phyloP scores from a whole-genome alignment of 2,888 invertebrate species.

The Leptopilina syphax region DNA sequence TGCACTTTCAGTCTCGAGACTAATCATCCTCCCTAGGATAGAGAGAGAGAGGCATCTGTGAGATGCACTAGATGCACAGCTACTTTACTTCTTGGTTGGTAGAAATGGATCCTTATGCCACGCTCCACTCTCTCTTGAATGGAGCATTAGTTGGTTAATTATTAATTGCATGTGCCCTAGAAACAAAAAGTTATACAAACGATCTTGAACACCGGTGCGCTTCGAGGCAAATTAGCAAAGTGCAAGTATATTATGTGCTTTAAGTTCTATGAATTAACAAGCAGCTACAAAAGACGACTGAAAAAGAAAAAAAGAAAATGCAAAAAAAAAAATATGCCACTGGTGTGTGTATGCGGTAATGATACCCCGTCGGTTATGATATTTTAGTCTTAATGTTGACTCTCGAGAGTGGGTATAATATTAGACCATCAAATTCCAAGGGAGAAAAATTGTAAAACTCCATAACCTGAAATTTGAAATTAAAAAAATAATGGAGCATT shows the following conservation, averaged over 20 bases:
- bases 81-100: constrained; percentile 40
- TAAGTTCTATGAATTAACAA: constrained; percentile 9
- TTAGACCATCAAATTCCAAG: not conserved
- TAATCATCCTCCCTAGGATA: constrained; percentile 10
- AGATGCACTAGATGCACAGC: constrained; percentile 18
- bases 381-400: not conserved
- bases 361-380: not conserved
- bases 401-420: not conserved
- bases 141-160: constrained; percentile 36
- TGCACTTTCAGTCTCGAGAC: constrained; percentile 23
- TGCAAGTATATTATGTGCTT: constrained; percentile 24
- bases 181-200: constrained; percentile 36
- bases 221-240: constrained; percentile 34
- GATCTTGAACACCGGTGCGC: constrained; percentile 26
- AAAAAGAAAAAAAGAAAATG: not conserved
- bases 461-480: too few species aligned
- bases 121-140: constrained; percentile 26
- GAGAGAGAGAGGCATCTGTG: constrained; percentile 33
- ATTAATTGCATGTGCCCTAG: constrained; percentile 31
- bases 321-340: not conserved
- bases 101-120: constrained; percentile 39
- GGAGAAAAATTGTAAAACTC: not conserved
- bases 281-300: constrained; percentile 15
- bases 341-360: not conserved
- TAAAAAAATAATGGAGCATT: not conserved